Base-by-base conservation (phyloP, 2,888 invertebrate genomes). In the Operophtera brumata region DNA sequence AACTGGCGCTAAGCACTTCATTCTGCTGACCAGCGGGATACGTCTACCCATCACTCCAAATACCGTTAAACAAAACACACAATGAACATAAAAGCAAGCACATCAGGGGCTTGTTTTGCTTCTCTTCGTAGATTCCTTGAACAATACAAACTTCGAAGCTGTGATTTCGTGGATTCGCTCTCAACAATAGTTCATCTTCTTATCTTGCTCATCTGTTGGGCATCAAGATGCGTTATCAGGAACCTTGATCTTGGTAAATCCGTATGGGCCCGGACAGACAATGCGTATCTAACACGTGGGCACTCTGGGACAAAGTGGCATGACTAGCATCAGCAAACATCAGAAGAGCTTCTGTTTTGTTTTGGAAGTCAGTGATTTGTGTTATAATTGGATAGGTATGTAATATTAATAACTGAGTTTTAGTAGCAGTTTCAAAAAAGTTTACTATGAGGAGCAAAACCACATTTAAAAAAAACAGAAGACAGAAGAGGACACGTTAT, bases 221-320 rank as follows among this genome's bases (percentile, higher is more conserved):
- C 61, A 65, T 70, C 78, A 76, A 71, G 61, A 67, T 84, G 82
- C 81, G 73, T 84, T 87, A 87, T 87, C 87, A 69, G 67, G 52
- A 54, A 34, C 45, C 40, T 65, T 59, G 59, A 64, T 64, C 62
- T 65, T 61, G 48, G 47, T 37, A 28, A 77, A 77, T 80, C 78
- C 78, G 40, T 77, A 75, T 66, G 76, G 79, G 73, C 46, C 68
- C 20, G 10, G 14, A 28, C 75, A 72, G 71, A 86, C 82, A 86
- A 85, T 80, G 61, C 73, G 54, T 64, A 20, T 4, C 20, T 20
- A 77, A 82, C 85, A 84, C 85, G 84, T 84, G 85, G 78, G 67
- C 73, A 69, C 57, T 54, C 55, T n/a, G 66, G 69, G 77, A 80
- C 80, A 84, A 84, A 84, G 83, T 85, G 80, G 81, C 71, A 77